phyloP scores from a whole-genome alignment of 2,797 vertebrate species.

The Gila robusta region DNA sequence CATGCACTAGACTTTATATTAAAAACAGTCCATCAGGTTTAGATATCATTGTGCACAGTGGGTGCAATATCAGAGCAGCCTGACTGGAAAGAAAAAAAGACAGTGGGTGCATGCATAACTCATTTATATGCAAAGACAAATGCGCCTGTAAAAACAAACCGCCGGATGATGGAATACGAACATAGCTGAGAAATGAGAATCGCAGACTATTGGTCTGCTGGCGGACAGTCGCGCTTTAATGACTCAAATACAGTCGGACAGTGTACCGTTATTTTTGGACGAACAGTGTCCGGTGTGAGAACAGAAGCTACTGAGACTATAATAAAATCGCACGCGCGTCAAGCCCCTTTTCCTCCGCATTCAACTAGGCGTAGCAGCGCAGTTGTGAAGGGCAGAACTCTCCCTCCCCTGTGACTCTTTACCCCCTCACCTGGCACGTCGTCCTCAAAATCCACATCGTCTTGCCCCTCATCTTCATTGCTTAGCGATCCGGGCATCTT shows the following conservation, averaged over 20 bases:
- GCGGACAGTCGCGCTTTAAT: constrained; percentile 32
- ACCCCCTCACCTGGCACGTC: constrained; percentile 90
- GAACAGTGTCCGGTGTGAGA: constrained; percentile 38
- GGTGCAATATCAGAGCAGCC: constrained; percentile 34
- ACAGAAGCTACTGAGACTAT: constrained; percentile 63
- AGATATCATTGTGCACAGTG: constrained; percentile 43
- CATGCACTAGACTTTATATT: constrained; percentile 13
- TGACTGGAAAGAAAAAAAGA: constrained; percentile 51
- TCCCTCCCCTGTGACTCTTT: constrained; percentile 67
- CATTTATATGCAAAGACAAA: constrained; percentile 53
- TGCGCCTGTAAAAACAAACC: constrained; percentile 28
- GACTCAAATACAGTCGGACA: constrained; percentile 53
- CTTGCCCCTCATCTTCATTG: constrained; percentile 91
- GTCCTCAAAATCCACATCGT: constrained; percentile 92
- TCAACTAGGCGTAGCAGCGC: constrained; percentile 79
- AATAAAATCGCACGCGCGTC: constrained; percentile 71
- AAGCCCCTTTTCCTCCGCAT: constrained; percentile 80
- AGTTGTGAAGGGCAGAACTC: constrained; percentile 71
- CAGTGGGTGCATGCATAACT: constrained; percentile 46
- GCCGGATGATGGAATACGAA: constrained; percentile 31
- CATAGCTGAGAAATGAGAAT: neutral
- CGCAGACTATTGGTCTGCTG: constrained; percentile 19
- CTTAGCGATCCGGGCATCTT: constrained; percentile 94
- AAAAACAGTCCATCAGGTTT: constrained; percentile 62
- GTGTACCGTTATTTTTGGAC: constrained; percentile 35